Base-by-base conservation (phyloP, 2,797 vertebrate genomes). In the Meriones psammophilus region DNA sequence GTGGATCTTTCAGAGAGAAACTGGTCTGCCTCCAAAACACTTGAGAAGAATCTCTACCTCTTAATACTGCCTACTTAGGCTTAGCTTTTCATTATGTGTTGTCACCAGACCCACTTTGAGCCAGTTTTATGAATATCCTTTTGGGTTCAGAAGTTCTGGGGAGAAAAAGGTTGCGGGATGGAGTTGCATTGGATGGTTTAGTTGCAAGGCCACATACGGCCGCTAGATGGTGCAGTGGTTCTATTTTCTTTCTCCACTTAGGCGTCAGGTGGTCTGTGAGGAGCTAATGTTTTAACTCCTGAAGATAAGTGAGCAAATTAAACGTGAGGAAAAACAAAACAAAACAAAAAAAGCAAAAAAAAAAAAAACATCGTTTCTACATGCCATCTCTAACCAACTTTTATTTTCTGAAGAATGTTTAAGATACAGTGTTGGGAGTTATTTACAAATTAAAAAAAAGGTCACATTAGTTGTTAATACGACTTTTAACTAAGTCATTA, bases 171-270 rank as follows among this genome's bases (percentile, higher is more conserved):
- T 56, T 69, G 18, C 42, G 88, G 74, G 88, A 58, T 66, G 24
- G 1, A 96, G 76, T 89, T 81, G 1, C 20, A 36, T 80, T 2
- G 9, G 14, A 22, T 62, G 56, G 8, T 80, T 15, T 69, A 26
- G 15, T 24, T 98, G 97, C 90, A 97, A 87, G 71, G 91, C 46
- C 15, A 0, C 60, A 10, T 0, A 33, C 94, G 2, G 81, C 79
- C 98, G 92, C 98, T 98, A 98, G 98, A 77, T 98, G 98, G 98
- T 33, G 94, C 1, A 74, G 58, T 97, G 88, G 92, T 76, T 95
- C 96, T 12, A 86, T 93, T 91, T 10, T 86, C 30, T 56, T 93
- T 79, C n/a, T 36, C 13, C 3, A 3, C 6, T 95, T 93, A 14
- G 87, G 24, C 79, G 42, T 14, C 6, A 26, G 50, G n/a, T 71